A percentile compares a stretch with the other conserved stretches of the same genome.
Conservation (phyloP, 2,797 vertebrate species). For the Cyclopterus lumpus region DNA sequence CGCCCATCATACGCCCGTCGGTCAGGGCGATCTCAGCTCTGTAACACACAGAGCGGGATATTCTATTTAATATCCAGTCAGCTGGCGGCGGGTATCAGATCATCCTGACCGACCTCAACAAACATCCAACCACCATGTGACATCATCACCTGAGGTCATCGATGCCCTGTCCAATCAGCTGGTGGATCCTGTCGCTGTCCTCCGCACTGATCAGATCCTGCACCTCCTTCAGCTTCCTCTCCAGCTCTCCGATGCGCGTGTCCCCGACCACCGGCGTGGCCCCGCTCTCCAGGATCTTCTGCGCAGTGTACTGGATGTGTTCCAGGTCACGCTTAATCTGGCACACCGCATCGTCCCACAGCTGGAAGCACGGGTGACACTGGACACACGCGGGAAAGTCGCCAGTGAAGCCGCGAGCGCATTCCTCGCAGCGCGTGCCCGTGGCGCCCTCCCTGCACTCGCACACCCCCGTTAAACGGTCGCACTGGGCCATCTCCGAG, state of each 20-base stretch:
- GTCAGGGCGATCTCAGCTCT: conserved; percentile 87
- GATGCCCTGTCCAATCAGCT: conserved; percentile 78
- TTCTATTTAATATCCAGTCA: background rate
- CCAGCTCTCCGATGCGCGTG: conserved; percentile 78
- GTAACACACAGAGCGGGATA: conserved; percentile 5
- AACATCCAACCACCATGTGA: background rate
- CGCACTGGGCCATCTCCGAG: conserved; percentile 83
- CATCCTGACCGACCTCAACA: background rate
- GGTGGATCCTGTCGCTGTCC: conserved; percentile 65
- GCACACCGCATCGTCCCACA: conserved; percentile 83
- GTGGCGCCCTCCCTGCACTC: conserved; percentile 81
- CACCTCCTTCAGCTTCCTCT: conserved; percentile 76
- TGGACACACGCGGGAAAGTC: conserved; percentile 83
- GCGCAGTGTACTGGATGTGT: conserved; percentile 63
- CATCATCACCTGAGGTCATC: conserved; percentile 85
- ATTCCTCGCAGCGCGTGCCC: conserved; percentile 83
- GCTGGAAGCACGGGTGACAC: conserved; percentile 90
- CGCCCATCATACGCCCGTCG: conserved; percentile 84
- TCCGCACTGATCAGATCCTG: conserved; percentile 73
- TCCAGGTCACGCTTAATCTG: conserved; percentile 77
- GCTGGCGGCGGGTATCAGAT: background rate
- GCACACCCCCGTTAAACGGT: conserved; percentile 83
- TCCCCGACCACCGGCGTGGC: conserved; percentile 59
- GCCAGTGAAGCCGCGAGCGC: conserved; percentile 86
- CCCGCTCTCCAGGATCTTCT: conserved; percentile 76